Evolutionary conservation across 2,797 vertebrate species (phyloP), one percentile per base, ranked within the genome.

Genomic region (Rhinoraja longicauda): DNA sequence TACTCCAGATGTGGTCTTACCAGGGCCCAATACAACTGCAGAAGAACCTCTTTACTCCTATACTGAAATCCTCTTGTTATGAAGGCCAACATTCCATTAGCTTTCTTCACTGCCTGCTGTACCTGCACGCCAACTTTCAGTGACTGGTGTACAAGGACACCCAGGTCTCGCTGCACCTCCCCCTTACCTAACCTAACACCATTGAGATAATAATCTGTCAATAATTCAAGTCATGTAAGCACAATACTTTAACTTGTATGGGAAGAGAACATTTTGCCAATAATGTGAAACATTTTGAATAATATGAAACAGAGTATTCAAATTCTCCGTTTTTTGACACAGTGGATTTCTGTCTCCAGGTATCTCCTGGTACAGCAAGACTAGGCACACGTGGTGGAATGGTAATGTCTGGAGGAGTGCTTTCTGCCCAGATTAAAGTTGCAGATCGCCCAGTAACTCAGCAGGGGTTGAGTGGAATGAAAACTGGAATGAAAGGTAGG

Each of bases 391-490:
- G 97, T 93, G 95, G 96, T 77, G 95, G 97, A 81, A 94, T 96
- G 29, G n/a, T 95, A 0, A 93, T 95, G 92, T 94, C 95, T 10
- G 96, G 97, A 21, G 98, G 97, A 67, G 96, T 99, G 29, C 96
- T 99, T 1, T 96, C 98, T 15, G 97, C 98, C 93, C 98, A 97
- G 88, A 99, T 99, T 94, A 98, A 97, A 97, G 98, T 99, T 94
- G 96, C 98, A 0, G 98, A 99, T 94, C 97, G 98, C 93, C 99
- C 98, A 24, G 98, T 99, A 93, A 99, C 99, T 93, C 99, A 99
- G 0, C 98, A 99, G 94, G 99, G 98, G 10, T 97, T 99, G 94
- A 99, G 98, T 94, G 98, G 98, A 94, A 99, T 99, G 97, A 99
- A 99, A 96, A 99, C 98, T 4, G 97, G 97, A 75, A 94, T 97